These are phyloP conservation scores for Callinectes sapidus DNA, from an alignment of 2,888 invertebrate genomes.

Conservation along the genomic window DNA sequence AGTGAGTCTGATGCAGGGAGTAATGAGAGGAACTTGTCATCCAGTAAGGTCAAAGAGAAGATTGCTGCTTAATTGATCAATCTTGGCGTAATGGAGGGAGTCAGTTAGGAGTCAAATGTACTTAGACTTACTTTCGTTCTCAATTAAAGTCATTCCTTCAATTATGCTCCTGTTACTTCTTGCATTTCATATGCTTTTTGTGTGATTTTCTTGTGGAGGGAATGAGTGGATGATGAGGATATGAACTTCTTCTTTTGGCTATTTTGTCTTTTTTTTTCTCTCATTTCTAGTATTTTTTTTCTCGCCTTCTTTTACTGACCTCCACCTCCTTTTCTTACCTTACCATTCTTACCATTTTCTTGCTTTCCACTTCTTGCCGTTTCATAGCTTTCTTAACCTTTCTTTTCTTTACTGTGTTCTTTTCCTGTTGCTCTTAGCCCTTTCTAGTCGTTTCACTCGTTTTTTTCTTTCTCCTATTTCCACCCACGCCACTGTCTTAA, in stretches of 20 bases:
- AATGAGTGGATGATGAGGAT: background rate
- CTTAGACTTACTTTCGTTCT: background rate
- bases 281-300: background rate
- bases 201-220: background rate
- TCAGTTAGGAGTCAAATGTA: background rate
- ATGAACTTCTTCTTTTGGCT: background rate
- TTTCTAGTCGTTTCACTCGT: too few relatives aligned
- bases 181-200: background rate
- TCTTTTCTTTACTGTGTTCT: too few relatives aligned
- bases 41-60: slow-evolving; percentile 11
- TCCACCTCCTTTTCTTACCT: too few relatives aligned
- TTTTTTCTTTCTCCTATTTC: too few relatives aligned
- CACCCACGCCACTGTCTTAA: too few relatives aligned
- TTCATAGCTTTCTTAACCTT: too few relatives aligned
- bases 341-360: too few relatives aligned
- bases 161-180: background rate
- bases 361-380: too few relatives aligned
- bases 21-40: background rate
- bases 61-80: background rate
- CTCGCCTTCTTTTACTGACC: too few relatives aligned
- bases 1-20: background rate
- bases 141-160: background rate
- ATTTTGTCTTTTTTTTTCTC: background rate
- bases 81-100: background rate
- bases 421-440: too few relatives aligned